phyloP scores from a whole-genome alignment of 1,140 invertebrate genomes.

The Rhopalosiphum maidis region DNA sequence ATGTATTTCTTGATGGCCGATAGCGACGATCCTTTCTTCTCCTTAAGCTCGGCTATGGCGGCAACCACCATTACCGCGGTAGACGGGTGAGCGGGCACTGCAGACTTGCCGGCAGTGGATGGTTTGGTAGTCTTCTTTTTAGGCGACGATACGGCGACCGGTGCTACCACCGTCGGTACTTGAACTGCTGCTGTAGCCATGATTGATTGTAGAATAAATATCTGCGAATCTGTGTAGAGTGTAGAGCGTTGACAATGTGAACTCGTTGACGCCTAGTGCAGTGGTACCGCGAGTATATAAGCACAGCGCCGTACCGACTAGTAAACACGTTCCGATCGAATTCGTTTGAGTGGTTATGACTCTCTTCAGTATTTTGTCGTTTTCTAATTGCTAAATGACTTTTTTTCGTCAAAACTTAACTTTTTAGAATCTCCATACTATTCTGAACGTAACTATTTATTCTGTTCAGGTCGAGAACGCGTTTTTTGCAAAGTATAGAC shows the following conservation, averaged over 20 bases:
- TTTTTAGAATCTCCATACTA: not conserved
- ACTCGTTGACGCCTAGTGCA: no score
- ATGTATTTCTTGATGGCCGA: conserved; percentile 69
- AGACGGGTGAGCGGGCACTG: no score
- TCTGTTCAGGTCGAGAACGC: fast-evolving
- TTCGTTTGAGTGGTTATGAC: not conserved
- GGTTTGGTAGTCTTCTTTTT: no score
- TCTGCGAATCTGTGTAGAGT: fast-evolving
- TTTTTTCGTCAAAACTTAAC: not conserved
- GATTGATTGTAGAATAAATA: no score
- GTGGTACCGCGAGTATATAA: fast-evolving
- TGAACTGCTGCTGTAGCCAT: no score
- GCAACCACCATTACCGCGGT: not conserved
- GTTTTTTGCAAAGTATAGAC: not conserved
- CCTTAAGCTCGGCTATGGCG: not conserved
- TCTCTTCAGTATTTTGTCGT: not conserved
- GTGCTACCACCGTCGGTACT: no score
- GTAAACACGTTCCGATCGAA: not conserved
- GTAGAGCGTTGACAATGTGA: no score
- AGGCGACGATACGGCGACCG: no score
- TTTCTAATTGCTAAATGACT: not conserved
- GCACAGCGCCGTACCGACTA: not conserved
- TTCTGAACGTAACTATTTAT: not conserved
- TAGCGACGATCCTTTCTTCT: conserved; percentile 61
- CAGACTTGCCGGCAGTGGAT: no score